Percentiles rank a stretch among this genome's conserved stretches.
Conservation (phyloP, 2,113 vertebrate species). For the Tetrao urogallus region DNA sequence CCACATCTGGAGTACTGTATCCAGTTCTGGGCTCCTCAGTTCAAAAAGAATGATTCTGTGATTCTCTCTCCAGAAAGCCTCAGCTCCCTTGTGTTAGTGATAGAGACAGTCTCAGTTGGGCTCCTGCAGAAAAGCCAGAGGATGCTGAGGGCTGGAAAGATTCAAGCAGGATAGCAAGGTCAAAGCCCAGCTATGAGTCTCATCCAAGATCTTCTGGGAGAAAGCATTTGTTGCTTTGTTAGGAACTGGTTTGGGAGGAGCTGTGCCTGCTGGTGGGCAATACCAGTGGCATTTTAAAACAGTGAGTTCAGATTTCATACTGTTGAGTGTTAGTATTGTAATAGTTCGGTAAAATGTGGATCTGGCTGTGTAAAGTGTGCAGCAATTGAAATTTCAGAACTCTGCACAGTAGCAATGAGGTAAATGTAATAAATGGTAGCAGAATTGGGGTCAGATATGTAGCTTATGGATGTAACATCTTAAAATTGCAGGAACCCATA, state of each 20-base stretch:
- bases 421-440: background rate
- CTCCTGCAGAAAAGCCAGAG: background rate
- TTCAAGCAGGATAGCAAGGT: background rate
- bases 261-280: background rate
- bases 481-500: slow-evolving; percentile 5
- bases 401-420: background rate
- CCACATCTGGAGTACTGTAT: too few species aligned
- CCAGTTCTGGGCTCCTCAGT: too few species aligned
- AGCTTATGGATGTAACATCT: background rate
- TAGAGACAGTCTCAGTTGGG: background rate
- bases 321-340: background rate
- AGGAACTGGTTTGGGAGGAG: background rate
- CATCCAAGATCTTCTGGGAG: background rate
- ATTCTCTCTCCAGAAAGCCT: background rate
- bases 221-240: background rate
- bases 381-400: background rate
- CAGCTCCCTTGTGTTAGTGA: background rate
- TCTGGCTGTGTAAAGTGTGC: background rate
- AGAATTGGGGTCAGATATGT: background rate
- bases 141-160: background rate
- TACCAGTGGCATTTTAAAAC: background rate
- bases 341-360: background rate
- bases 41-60: too few species aligned
- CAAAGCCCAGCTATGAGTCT: background rate
- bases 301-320: background rate